phyloP scores from a whole-genome alignment of 2,797 vertebrate species.

The Paedocypris micromegethes region DNA sequence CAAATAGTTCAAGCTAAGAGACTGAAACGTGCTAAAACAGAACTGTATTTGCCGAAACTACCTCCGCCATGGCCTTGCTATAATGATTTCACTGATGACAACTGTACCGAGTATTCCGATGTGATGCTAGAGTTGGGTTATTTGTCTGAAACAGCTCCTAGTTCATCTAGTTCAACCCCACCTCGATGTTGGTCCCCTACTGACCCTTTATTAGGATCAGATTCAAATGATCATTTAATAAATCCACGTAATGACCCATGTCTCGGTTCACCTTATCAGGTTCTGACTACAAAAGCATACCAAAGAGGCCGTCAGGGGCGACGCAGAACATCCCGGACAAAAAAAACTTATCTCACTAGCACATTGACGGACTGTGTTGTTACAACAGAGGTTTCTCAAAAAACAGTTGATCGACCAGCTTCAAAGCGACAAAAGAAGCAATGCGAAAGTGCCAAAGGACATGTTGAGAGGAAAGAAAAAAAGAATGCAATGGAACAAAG shows the following conservation, averaged over 20 bases:
- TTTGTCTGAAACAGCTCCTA: constrained; percentile 88
- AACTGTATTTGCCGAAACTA: constrained; percentile 63
- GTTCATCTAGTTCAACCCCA: constrained; percentile 82
- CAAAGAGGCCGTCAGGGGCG: constrained; percentile 65
- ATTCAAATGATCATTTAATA: constrained; percentile 69
- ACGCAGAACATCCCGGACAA: constrained; percentile 70
- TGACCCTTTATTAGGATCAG: constrained; percentile 78
- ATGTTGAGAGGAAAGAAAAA: constrained; percentile 58
- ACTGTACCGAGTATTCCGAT: constrained; percentile 80
- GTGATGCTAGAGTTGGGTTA: constrained; percentile 96
- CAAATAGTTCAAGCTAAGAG: constrained; percentile 59
- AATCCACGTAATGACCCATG: constrained; percentile 75
- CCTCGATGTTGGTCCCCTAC: constrained; percentile 98
- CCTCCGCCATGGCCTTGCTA: constrained; percentile 81
- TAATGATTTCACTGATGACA: constrained; percentile 83
- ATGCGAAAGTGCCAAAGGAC: constrained; percentile 50
- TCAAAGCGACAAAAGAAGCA: constrained; percentile 67
- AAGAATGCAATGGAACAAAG: constrained; percentile 35
- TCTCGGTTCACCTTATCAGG: constrained; percentile 57
- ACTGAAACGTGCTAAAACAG: constrained; percentile 59
- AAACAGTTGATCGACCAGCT: constrained; percentile 58
- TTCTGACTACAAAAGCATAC: constrained; percentile 48
- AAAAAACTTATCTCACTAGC: constrained; percentile 52
- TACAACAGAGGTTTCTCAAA: constrained; percentile 63
- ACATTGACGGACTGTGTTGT: constrained; percentile 60